phyloP scores from a whole-genome alignment of 2,113 vertebrate species.

The Albula glossodonta region DNA sequence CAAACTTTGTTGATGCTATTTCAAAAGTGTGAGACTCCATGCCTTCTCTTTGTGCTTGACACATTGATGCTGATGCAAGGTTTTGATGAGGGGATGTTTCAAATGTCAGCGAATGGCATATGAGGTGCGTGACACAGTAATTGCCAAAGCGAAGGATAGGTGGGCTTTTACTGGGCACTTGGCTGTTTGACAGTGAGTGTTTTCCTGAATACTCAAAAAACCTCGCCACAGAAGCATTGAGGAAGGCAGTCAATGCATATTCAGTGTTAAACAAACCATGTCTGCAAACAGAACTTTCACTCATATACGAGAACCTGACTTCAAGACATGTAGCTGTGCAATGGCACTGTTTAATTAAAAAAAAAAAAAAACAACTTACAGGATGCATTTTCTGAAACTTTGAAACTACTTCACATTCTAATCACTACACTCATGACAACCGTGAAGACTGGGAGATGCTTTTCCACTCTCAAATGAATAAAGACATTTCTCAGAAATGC shows the following conservation, averaged over 20 bases:
- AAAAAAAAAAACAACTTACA: too few species aligned
- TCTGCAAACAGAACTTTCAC: neutral
- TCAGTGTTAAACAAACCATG: neutral
- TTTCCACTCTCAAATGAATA: too few species aligned
- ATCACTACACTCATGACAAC: too few species aligned
- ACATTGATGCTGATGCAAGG: neutral
- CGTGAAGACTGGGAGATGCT: too few species aligned
- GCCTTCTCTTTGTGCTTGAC: neutral
- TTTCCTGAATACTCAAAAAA: neutral
- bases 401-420: too few species aligned
- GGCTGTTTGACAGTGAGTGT: neutral
- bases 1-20: neutral
- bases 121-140: slow-evolving; percentile 29
- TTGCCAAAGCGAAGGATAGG: slow-evolving; percentile 23
- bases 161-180: slow-evolving; percentile 28
- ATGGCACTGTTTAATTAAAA: too few species aligned
- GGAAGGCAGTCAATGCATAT: neutral
- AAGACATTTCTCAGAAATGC: too few species aligned
- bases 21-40: neutral
- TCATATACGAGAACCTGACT: neutral
- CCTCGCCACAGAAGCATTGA: neutral
- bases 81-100: neutral
- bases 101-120: neutral
- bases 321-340: neutral
- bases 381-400: too few species aligned